Conservation (phyloP, 2,888 invertebrate species). For the Romanomermis culicivorax region DNA sequence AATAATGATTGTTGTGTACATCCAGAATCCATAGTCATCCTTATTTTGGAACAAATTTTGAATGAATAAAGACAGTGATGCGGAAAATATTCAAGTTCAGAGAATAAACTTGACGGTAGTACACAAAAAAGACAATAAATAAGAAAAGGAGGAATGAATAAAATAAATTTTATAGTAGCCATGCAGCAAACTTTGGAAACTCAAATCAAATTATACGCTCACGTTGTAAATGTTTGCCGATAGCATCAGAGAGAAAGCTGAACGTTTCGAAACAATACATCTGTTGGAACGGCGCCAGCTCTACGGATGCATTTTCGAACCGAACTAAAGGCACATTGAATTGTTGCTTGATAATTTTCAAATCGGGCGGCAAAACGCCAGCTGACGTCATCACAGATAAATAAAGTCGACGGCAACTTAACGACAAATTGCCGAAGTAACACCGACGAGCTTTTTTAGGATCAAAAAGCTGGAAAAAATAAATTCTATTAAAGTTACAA, state of each 20-base stretch:
- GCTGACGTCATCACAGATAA: slow-evolving; percentile 69
- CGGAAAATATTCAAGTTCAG: too few species aligned
- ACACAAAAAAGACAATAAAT: too few species aligned
- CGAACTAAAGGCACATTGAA: slow-evolving; percentile 69
- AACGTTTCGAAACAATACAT: slow-evolving; percentile 76
- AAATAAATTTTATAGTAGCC: too few species aligned
- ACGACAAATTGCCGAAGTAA: slow-evolving; percentile 59
- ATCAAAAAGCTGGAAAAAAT: neutral
- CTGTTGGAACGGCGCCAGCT: slow-evolving; percentile 61
- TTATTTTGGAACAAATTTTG: too few species aligned
- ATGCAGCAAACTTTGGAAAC: too few species aligned
- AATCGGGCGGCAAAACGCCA: slow-evolving; percentile 48
- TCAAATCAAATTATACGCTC: too few species aligned
- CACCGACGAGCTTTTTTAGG: slow-evolving; percentile 41
- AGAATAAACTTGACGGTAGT: too few species aligned
- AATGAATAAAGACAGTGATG: too few species aligned
- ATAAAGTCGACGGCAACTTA: slow-evolving; percentile 41
- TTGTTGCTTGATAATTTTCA: slow-evolving; percentile 57
- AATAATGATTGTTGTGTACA: too few species aligned
- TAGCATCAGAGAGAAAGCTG: slow-evolving; percentile 54
- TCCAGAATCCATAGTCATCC: too few species aligned
- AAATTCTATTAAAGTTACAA: too few species aligned
- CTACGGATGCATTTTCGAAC: slow-evolving; percentile 86
- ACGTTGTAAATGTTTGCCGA: slow-evolving; percentile 57
- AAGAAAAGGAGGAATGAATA: too few species aligned